Evolutionary conservation across 2,113 vertebrate species (phyloP).

Genomic region (Amazona vittata): DNA sequence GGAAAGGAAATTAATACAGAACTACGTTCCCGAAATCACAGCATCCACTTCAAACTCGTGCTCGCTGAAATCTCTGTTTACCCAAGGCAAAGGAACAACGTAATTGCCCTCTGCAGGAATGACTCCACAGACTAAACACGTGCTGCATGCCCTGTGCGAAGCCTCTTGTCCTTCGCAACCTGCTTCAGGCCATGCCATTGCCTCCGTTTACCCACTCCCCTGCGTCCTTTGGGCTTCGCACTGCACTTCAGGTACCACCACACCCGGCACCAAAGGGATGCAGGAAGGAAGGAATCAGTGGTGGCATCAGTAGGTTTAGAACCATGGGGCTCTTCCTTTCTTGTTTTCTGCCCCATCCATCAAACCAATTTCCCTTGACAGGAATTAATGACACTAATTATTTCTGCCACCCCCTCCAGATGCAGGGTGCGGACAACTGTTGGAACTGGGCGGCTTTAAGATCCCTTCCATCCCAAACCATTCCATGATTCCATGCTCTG

Average conservation of each 20-base stretch:
- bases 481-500: neutral
- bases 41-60: neutral
- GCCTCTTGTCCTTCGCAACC: neutral
- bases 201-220: neutral
- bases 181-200: neutral
- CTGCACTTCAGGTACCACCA: neutral
- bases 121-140: neutral
- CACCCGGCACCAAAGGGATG: accelerated
- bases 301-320: neutral
- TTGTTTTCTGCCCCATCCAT: neutral
- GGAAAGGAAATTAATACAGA: neutral
- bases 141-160: neutral
- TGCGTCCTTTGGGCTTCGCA: accelerated
- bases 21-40: neutral
- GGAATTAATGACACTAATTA: neutral
- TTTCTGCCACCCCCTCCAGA: neutral
- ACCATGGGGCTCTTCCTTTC: neutral
- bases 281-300: neutral
- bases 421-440: neutral
- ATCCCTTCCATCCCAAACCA: neutral
- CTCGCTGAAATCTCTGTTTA: neutral
- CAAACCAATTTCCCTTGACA: neutral
- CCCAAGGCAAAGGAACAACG: neutral
- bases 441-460: neutral
- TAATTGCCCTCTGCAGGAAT: neutral